Evolutionary conservation across 2,888 invertebrate species (phyloP), one percentile per base, ranked within the genome.

Genomic region (Drosophila kuntzei): DNA sequence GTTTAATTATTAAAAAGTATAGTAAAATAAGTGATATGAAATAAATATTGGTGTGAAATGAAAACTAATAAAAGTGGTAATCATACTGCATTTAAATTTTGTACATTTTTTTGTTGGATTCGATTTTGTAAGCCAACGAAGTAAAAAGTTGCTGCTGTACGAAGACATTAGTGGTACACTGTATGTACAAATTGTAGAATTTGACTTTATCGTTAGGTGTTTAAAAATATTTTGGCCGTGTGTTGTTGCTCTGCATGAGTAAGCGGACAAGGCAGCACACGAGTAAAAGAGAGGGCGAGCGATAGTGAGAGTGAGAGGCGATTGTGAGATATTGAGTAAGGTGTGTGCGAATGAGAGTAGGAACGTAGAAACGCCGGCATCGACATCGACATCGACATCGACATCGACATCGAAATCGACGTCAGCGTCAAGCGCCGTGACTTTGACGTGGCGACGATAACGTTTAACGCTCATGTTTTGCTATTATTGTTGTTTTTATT

Each of bases 391-490:
- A 27, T 27, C 27, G 55, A 25, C 27, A 27, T 27, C 27, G 27
- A 27, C 27, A 27, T 27, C 27, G 25, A 7, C 66, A 60, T 59
- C 61, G 25, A 25, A 25, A 25, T 25, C 25, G 54, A 63, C 78
- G 81, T 79, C 81, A 80, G 78, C 76, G 76, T 65, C 62, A 68
- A 59, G 68, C 70, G 63, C 50, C 65, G 79, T 80, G 87, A 84
- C 77, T 80, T 80, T 80, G 79, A 80, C 86, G 87, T 79, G 79
- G 76, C 76, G 65, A 55, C 66, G 66, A 75, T 79, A 77, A 74
- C 79, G 79, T 75, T 79, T 53, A 75, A 63, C 78, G 73, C 57
- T 75, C 68, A 58, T 59, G 59, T 51, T 62, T 66, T 66, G 54
- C 61, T 34, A 36, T 66, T 71, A 58, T 74, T 66, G 60, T 64